Conservation (phyloP, 2,797 vertebrate species). For the Channallabes apus region DNA sequence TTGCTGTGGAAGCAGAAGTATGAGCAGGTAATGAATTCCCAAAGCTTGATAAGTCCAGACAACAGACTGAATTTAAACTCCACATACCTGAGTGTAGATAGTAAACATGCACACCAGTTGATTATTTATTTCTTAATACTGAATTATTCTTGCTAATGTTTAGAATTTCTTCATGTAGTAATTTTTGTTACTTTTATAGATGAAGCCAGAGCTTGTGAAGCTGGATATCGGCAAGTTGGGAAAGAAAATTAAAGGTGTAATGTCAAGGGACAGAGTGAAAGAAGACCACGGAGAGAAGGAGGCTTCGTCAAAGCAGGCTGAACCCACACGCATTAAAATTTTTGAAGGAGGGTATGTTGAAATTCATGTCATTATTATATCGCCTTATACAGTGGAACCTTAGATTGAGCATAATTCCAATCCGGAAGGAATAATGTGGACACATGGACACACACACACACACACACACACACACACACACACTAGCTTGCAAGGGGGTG, state of each 20-base stretch:
- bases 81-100: neutral
- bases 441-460: no score
- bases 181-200: constrained; percentile 70
- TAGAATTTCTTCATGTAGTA: constrained; percentile 11
- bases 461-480: no score
- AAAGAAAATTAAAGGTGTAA: constrained; percentile 89
- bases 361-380: constrained; percentile 17
- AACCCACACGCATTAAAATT: constrained; percentile 97
- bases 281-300: constrained; percentile 91
- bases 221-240: constrained; percentile 85
- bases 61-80: neutral
- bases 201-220: constrained; percentile 91
- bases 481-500: no score
- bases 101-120: neutral
- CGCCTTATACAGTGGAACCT: no score
- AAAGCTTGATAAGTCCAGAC: neutral
- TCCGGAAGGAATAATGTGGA: no score
- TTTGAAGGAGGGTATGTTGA: constrained; percentile 97
- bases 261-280: constrained; percentile 88
- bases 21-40: constrained; percentile 82
- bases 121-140: neutral
- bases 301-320: constrained; percentile 82
- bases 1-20: constrained; percentile 90
- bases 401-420: no score
- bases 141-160: neutral